Base-by-base conservation (phyloP, 2,113 vertebrate genomes). In the Eleginops maclovinus region DNA sequence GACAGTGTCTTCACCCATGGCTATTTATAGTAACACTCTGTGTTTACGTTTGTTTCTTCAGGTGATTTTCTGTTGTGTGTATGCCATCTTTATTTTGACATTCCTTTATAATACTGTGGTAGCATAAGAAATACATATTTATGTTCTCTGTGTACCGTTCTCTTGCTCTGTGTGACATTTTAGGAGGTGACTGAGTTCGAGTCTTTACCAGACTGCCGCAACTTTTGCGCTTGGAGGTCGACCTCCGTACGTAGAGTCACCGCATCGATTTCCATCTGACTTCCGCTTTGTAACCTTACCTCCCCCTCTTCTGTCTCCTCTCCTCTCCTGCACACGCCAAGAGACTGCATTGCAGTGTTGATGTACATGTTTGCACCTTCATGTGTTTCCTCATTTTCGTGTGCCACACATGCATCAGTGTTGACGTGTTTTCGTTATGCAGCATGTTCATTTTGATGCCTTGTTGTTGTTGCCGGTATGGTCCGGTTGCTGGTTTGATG, bases 161-260 rank as follows among this genome's bases (percentile, higher is more conserved):
- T 90, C 64, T 81, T 79, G 74, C 44, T 91, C 56, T 89, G 77
- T 88, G 83, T 87, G 79, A 89, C 16, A 47, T 89, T 90, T 75
- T 89, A 93, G 93, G 91, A 93, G 77, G 88, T 79, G 86, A 89
- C 90, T 79, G 91, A 87, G 83, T 70, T 74, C 68, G 77, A 92
- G 63, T 63, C 79, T 77, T 88, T 89, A 81, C 86, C 85, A 56
- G 90, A 93, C 80, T 84, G 26, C 84, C 88, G 84, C 87, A 87
- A 84, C 89, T 94, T 94, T 93, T 90, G 88, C 43, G 90, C 88
- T 78, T 94, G 92, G 91, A 94, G 88, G 89, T 93, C 91, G 62
- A 81, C 83, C 87, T 88, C 88, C 67, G 92, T 94, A 93, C 78
- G 90, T 94, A 91, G 87, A 85, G 83, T 75, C 85, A 78, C 24